A percentile compares a stretch with the other conserved stretches of the same genome.
Conservation (phyloP, 2,888 invertebrate genomes). For the Melipona bicolor region DNA sequence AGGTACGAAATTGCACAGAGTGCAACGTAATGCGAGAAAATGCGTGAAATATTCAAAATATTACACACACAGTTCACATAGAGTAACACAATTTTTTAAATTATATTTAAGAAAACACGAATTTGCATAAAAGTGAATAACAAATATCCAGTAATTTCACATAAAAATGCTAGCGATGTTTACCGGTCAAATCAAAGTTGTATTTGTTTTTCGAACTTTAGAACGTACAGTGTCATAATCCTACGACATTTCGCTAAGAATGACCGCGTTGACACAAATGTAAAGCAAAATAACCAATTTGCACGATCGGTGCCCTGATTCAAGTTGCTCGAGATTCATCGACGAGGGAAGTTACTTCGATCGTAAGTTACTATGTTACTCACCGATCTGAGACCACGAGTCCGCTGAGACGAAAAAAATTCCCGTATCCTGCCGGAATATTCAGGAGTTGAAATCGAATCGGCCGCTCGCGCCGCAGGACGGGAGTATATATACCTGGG, state of each 20-base stretch:
- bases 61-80: too few species aligned
- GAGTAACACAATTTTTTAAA: too few species aligned
- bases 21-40: too few species aligned
- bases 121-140: too few species aligned
- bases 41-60: too few species aligned
- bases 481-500: constrained; percentile 73
- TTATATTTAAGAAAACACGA: too few species aligned
- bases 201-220: background rate
- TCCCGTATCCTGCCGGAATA: constrained; percentile 38
- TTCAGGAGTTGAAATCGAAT: constrained; percentile 67
- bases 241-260: background rate
- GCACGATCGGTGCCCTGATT: background rate
- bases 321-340: background rate
- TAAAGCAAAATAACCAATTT: background rate
- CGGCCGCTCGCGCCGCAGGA: constrained; percentile 54
- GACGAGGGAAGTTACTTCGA: background rate
- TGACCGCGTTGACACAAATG: background rate
- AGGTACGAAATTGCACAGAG: too few species aligned
- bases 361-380: constrained; percentile 16
- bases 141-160: background rate
- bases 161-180: background rate
- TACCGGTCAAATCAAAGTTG: too few species aligned
- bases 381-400: constrained; percentile 24
- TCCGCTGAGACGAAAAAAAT: background rate
- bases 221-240: background rate